These are phyloP conservation scores for Mohoua ochrocephala DNA, from an alignment of 2,113 vertebrate genomes.

Conservation along the genomic window DNA sequence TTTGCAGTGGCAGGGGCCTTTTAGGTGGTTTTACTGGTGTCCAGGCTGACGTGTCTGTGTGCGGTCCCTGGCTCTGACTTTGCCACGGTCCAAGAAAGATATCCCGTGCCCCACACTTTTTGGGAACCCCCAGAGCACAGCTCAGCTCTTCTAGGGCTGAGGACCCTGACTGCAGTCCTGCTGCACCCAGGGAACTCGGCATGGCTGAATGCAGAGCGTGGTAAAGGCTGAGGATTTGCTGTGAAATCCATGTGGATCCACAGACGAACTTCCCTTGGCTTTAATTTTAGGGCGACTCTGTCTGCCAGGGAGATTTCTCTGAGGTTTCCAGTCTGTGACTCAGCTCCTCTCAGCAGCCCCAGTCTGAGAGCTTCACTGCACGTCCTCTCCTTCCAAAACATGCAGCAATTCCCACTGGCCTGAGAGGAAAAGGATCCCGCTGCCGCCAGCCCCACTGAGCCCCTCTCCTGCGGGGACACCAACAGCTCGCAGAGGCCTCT, in stretches of 20 bases:
- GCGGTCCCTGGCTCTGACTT: background rate
- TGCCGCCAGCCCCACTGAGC: background rate
- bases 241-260: background rate
- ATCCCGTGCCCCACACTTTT: fast-evolving
- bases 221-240: background rate
- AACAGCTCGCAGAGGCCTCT: background rate
- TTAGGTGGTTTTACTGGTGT: background rate
- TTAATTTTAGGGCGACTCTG: background rate
- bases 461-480: background rate
- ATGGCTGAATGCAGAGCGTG: background rate
- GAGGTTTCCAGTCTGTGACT: background rate
- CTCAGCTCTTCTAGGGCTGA: background rate
- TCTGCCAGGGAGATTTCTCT: background rate
- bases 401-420: background rate
- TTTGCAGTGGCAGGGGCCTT: background rate
- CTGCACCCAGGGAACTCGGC: background rate
- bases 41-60: background rate
- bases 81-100: fast-evolving
- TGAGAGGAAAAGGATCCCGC: background rate
- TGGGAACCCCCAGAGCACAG: background rate
- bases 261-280: background rate
- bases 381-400: background rate
- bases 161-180: fast-evolving
- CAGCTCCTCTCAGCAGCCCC: fast-evolving
- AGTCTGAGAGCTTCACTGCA: background rate